Evolutionary conservation across 2,888 invertebrate genomes (phyloP), one percentile per base, ranked within the genome.

Genomic region (Thumatha senex): DNA sequence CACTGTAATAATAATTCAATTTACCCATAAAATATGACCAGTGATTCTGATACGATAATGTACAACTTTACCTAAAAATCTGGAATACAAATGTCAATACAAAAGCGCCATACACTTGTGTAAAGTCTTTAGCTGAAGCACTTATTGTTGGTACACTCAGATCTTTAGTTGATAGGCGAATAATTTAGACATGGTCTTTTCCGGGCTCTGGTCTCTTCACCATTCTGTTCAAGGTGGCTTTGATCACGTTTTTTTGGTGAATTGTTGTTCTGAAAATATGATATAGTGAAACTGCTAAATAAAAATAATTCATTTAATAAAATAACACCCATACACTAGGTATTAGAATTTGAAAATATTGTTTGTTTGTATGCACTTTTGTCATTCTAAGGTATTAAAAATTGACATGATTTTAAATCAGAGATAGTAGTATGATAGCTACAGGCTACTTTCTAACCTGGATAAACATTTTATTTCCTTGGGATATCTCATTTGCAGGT

Each of bases 231-330:
- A 48, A 89, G 73, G 57, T 86, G 87, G 67, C 87, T 92, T 57
- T 89, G 89, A 56, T 94, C 94, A 57, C 94, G 87, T 79, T 94
- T 94, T 74, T 93, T 94, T 61, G 93, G 93, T 34, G 93, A 92
- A 56, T 85, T 92, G 87, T 93, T 86, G 57, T 90, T 80, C 92
- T 92, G 80, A 48, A 81, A 84, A 45, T 38, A 14, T 29, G 33
- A 12, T 10, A 33, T 12, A 24, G 34, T 35, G 5, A 18, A 34
- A 18, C 33, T 24, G 18, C 18, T 24, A 24, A 24, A 24, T 24
- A 24, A 24, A 24, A 24, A 24, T 24, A 24, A 4, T 2, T 24
- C 18, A n/a, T n/a, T n/a, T n/a, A n/a, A n/a, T n/a, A n/a, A n/a
- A n/a, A n/a, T n/a, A n/a, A n/a, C n/a, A n/a, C n/a, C n/a, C n/a